Evolutionary conservation across 2,113 vertebrate species (phyloP).

Genomic region (Alectura lathami): DNA sequence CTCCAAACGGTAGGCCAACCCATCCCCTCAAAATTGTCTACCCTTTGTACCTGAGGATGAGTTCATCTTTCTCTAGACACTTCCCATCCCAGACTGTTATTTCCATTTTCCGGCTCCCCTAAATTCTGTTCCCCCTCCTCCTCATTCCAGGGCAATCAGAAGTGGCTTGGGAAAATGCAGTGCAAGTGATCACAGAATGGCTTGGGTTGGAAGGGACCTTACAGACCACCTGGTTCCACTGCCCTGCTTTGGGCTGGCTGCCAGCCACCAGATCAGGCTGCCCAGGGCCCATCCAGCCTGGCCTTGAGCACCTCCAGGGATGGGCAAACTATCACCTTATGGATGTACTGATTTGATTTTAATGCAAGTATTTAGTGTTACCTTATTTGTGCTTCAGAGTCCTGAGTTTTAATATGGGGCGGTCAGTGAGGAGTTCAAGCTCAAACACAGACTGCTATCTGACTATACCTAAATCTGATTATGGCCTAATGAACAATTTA

Average conservation of each 20-base stretch:
- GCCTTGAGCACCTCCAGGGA: not conserved
- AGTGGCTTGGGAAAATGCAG: not conserved
- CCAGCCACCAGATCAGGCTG: not conserved
- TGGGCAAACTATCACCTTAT: not conserved
- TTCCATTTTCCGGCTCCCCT: not conserved
- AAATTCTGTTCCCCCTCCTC: not conserved
- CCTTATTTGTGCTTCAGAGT: not conserved
- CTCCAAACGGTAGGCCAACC: not conserved
- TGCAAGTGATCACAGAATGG: not conserved
- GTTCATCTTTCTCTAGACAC: not conserved
- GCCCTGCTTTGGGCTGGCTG: not conserved
- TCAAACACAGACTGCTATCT: not conserved
- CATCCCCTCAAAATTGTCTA: not conserved
- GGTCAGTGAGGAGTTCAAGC: not conserved
- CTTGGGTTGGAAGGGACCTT: not conserved
- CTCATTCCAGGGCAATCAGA: not conserved
- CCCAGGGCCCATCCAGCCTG: not conserved
- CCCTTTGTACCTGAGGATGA: not conserved
- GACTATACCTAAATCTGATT: not conserved
- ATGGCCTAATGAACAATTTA: not conserved
- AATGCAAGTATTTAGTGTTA: not conserved
- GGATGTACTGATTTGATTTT: not conserved
- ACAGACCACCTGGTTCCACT: not conserved
- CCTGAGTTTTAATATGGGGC: not conserved
- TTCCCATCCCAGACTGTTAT: not conserved